Evolutionary conservation across 2,113 vertebrate species (phyloP).

Genomic region (Ancistrus triradiatus): DNA sequence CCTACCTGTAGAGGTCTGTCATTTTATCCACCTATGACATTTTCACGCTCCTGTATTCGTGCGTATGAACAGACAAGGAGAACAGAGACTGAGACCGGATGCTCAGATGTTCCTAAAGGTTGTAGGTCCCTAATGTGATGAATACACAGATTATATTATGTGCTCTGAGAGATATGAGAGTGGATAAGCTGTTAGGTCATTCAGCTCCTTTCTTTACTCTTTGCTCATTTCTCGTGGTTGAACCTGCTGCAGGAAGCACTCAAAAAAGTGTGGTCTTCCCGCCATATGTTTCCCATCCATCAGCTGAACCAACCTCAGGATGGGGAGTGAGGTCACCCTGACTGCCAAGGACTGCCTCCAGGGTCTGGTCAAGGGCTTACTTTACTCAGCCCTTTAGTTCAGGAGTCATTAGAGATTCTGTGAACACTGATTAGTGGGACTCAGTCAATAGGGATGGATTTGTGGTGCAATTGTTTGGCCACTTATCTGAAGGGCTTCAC

Average conservation of each 20-base stretch:
- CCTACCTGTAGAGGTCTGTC: no score
- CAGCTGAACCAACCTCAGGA: slow-evolving; percentile 27
- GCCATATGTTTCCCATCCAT: slow-evolving; percentile 40
- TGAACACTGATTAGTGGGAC: not conserved
- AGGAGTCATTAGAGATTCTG: not conserved
- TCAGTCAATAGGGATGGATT: not conserved
- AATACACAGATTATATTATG: no score
- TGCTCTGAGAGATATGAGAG: not conserved
- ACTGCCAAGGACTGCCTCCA: slow-evolving; percentile 10
- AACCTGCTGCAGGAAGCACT: not conserved
- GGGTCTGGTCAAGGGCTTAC: slow-evolving; percentile 6
- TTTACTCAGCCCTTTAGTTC: not conserved
- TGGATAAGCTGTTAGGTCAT: not conserved
- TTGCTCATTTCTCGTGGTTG: not conserved
- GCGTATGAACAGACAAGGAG: no score
- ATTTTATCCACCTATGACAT: no score
- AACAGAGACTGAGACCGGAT: no score
- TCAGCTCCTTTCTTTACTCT: not conserved
- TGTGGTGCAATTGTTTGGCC: not conserved
- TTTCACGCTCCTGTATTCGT: no score
- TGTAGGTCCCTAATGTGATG: no score
- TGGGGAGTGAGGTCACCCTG: slow-evolving; percentile 12
- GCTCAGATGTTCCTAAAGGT: no score
- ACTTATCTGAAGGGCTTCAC: not conserved
- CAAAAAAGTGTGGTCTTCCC: not conserved